Percentiles rank a stretch among this genome's conserved stretches.
phyloP scores from a whole-genome alignment of 2,888 invertebrate species.

The Eudemis profundana region DNA sequence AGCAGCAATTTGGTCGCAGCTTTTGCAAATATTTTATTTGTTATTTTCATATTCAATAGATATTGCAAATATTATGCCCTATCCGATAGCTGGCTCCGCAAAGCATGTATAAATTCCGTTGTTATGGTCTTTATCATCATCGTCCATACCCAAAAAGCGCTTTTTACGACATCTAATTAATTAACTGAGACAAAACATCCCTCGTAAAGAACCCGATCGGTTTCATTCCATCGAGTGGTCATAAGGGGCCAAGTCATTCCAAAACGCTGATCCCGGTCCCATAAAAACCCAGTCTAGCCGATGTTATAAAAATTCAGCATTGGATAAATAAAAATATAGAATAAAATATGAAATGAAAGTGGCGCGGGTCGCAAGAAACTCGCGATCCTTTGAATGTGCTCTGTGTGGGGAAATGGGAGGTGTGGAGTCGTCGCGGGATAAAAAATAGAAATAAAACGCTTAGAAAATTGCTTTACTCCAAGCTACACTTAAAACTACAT shows the following conservation, averaged over 20 bases:
- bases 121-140: not conserved
- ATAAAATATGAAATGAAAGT: conserved; percentile 84
- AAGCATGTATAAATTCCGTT: not conserved
- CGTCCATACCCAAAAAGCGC: conserved; percentile 7
- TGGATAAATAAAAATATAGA: conserved; percentile 82
- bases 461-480: no score
- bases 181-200: conserved; percentile 29
- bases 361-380: conserved; percentile 81
- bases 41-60: no score
- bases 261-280: conserved; percentile 61
- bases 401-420: conserved; percentile 56
- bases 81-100: not conserved
- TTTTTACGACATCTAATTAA: conserved; percentile 31
- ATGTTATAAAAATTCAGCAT: conserved; percentile 77
- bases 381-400: conserved; percentile 81
- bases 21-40: no score
- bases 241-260: conserved; percentile 46
- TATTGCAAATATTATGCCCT: no score
- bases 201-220: conserved; percentile 23
- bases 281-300: conserved; percentile 75
- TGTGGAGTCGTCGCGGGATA: conserved; percentile 54
- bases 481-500: no score
- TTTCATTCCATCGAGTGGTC: conserved; percentile 32
- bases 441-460: not conserved
- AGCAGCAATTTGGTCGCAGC: no score